Conservation (phyloP, 1,140 invertebrate genomes). For the Metaphire vulgaris region DNA sequence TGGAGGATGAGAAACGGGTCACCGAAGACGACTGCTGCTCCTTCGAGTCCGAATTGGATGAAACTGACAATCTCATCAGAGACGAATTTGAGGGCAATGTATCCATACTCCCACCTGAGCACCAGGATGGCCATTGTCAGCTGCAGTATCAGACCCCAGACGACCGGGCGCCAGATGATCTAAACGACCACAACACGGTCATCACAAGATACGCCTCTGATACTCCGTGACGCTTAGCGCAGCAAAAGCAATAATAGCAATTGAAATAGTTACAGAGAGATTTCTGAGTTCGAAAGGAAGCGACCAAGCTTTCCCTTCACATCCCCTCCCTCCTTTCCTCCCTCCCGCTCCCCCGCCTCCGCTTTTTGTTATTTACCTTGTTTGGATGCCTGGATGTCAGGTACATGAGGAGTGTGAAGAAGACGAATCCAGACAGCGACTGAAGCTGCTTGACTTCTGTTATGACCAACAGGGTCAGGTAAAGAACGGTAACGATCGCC, state of each 20-base stretch:
- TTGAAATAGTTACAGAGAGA: too few relatives aligned
- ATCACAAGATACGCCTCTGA: too few relatives aligned
- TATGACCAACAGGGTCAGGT: conserved; percentile 9
- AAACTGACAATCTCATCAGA: conserved; percentile 12
- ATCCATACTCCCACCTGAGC: conserved; percentile 71
- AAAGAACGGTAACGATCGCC: conserved; percentile 5
- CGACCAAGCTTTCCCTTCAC: too few relatives aligned
- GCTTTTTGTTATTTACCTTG: too few relatives aligned
- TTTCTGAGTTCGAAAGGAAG: too few relatives aligned
- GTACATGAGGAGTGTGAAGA: conserved; percentile 21
- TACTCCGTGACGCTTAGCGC: too few relatives aligned
- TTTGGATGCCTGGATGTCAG: conserved; percentile 25
- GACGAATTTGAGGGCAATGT: conserved; percentile 52
- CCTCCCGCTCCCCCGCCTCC: too few relatives aligned
- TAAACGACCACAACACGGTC: background rate
- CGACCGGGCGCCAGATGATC: conserved; percentile 28
- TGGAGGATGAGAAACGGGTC: conserved; percentile 15
- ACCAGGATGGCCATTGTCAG: conserved; percentile 73
- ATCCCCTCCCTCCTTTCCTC: too few relatives aligned
- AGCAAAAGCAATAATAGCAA: too few relatives aligned
- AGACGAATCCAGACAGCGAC: conserved; percentile 17
- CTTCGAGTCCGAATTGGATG: conserved; percentile 19
- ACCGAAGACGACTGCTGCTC: conserved; percentile 18
- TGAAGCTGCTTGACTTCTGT: conserved; percentile 23
- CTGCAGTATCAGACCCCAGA: conserved; percentile 69